These are phyloP conservation scores for Rhodophaea formosa DNA, from an alignment of 2,888 invertebrate genomes.

Conservation along the genomic window DNA sequence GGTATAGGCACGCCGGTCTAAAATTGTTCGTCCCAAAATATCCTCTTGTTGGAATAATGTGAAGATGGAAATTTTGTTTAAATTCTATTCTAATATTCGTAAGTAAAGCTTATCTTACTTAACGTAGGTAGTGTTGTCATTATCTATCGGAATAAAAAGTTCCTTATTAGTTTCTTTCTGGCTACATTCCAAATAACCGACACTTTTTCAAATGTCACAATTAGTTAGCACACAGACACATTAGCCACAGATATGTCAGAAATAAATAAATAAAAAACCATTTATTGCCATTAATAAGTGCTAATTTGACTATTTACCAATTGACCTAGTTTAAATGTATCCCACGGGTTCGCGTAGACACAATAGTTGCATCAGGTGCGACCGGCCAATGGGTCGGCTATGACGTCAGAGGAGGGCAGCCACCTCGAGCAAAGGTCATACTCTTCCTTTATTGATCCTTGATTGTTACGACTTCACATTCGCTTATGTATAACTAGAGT, in stretches of 20 bases:
- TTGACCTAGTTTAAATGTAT: slow-evolving; percentile 35
- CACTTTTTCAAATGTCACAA: neutral
- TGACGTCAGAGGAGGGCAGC: slow-evolving; percentile 47
- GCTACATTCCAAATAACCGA: neutral
- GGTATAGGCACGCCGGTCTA: neutral
- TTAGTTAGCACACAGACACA: neutral
- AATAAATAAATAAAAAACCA: too few species aligned
- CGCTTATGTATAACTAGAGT: neutral
- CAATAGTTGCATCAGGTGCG: slow-evolving; percentile 28
- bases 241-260: neutral
- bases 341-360: slow-evolving; percentile 25
- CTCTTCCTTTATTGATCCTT: slow-evolving; percentile 36
- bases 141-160: neutral
- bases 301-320: neutral
- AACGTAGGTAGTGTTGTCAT: neutral
- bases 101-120: neutral
- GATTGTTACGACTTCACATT: slow-evolving; percentile 20
- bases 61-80: slow-evolving; percentile 22
- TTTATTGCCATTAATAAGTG: too few species aligned
- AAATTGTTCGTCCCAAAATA: neutral
- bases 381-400: slow-evolving; percentile 29
- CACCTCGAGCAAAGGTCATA: slow-evolving; percentile 35
- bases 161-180: neutral
- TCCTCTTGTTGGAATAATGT: neutral
- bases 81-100: neutral